These are phyloP conservation scores for Serrognathus titanus DNA, from an alignment of 2,888 invertebrate genomes.

Conservation along the genomic window DNA sequence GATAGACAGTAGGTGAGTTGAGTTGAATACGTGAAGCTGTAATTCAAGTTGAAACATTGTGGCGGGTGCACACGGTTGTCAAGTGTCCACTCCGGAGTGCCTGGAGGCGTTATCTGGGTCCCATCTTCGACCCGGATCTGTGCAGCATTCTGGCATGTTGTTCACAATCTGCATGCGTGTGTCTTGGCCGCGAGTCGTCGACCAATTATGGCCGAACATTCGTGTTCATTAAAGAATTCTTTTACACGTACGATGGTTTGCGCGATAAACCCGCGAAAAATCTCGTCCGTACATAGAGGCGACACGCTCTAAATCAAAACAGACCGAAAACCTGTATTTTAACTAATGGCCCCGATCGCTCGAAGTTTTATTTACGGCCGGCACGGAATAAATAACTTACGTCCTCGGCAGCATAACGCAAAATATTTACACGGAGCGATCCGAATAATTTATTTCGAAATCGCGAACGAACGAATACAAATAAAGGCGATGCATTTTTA, in stretches of 20 bases:
- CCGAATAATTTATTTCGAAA: no score
- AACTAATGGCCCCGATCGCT: not conserved
- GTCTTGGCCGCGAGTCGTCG: constrained; percentile 17
- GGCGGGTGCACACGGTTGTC: constrained; percentile 22
- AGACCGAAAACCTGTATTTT: constrained; percentile 3
- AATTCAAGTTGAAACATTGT: not conserved
- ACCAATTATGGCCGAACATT: constrained; percentile 27
- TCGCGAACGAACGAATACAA: no score
- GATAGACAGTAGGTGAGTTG: no score
- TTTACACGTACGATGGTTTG: constrained; percentile 10
- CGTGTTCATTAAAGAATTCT: constrained; percentile 25
- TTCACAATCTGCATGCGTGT: constrained; percentile 24
- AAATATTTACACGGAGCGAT: no score
- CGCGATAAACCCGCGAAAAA: constrained; percentile 15
- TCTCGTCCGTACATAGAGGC: constrained; percentile 9
- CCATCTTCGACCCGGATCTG: constrained; percentile 20
- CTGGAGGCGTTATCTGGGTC: constrained; percentile 14
- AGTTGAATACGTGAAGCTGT: no score
- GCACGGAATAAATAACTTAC: no score
- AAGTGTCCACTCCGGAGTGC: constrained; percentile 15
- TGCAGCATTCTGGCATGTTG: constrained; percentile 18
- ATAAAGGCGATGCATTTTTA: no score
- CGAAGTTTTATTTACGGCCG: no score
- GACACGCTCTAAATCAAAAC: constrained; percentile 19
- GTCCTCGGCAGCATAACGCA: no score